Percentiles rank a stretch among this genome's conserved stretches.
These are phyloP conservation scores for Coreoperca whiteheadi DNA, from an alignment of 2,113 vertebrate species.

Conservation along the genomic window DNA sequence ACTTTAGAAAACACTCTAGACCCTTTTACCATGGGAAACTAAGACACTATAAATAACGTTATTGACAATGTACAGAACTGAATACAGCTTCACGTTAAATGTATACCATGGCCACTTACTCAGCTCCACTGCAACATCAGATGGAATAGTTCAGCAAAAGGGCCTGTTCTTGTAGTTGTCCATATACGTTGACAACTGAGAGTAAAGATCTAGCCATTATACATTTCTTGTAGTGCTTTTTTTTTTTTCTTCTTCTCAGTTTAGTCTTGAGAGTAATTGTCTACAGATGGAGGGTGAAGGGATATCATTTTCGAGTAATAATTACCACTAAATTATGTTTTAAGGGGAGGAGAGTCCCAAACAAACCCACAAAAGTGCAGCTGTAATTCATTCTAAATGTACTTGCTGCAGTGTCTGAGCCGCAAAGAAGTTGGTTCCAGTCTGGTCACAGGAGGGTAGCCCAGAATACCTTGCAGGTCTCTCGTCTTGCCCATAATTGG, in stretches of 20 bases:
- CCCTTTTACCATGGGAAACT: background rate
- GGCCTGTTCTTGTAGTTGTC: background rate
- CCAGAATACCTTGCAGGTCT: conserved; percentile 6
- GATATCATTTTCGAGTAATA: background rate
- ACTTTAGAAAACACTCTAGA: conserved; percentile 19
- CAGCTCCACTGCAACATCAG: conserved; percentile 6
- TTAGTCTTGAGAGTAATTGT: background rate
- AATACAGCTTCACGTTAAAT: conserved; percentile 21
- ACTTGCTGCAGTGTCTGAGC: background rate
- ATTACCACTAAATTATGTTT: background rate
- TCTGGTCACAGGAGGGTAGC: conserved; percentile 5
- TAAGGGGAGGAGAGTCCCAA: background rate
- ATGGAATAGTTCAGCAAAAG: background rate
- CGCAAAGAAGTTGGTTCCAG: conserved; percentile 11
- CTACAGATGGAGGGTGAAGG: background rate
- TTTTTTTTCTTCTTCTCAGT: background rate
- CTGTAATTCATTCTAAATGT: background rate
- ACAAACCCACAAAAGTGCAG: background rate
- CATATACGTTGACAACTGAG: background rate
- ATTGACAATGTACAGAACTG: background rate
- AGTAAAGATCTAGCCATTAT: background rate
- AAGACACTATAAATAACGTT: conserved; percentile 12
- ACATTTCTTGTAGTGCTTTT: background rate
- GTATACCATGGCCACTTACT: background rate
- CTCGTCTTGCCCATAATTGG: conserved; percentile 8